Conservation (phyloP, 2,888 invertebrate species). For the Antitype chi region DNA sequence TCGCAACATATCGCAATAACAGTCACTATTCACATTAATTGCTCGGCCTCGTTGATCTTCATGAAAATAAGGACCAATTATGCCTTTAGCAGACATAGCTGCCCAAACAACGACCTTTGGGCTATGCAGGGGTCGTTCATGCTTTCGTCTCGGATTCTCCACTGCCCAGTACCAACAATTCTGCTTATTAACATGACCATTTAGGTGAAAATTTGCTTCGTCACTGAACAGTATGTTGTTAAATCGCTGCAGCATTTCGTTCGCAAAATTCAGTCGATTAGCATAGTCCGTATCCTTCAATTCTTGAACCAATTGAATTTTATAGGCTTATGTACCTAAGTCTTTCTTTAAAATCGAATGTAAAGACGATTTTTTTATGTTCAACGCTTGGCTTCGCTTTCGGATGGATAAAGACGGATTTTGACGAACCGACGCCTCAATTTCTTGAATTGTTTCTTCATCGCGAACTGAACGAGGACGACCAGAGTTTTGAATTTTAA, state of each 20-base stretch:
- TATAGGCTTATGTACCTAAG: neutral
- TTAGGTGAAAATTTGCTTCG: constrained; percentile 3
- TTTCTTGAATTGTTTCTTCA: constrained; percentile 36
- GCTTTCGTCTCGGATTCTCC: no score
- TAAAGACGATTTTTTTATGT: constrained; percentile 57
- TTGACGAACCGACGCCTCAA: constrained; percentile 56
- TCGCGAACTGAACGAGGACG: constrained; percentile 34
- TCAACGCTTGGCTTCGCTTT: constrained; percentile 56
- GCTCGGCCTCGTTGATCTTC: constrained; percentile 25
- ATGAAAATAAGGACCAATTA: constrained; percentile 20
- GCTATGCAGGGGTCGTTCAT: constrained; percentile 19
- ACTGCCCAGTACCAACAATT: neutral
- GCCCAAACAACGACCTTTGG: constrained; percentile 20
- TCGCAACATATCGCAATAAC: no score
- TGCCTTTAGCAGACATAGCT: constrained; percentile 6
- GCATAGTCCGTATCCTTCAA: no score
- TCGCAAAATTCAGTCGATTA: no score
- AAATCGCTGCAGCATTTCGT: neutral
- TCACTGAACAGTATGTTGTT: constrained; percentile 12
- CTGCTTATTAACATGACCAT: no score
- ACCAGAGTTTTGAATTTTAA: constrained; percentile 52
- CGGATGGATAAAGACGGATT: constrained; percentile 58
- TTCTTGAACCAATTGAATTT: no score
- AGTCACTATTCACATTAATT: no score
- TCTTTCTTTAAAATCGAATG: constrained; percentile 36